Conservation (phyloP, 2,113 vertebrate species). For the Leucopsar rothschildi region DNA sequence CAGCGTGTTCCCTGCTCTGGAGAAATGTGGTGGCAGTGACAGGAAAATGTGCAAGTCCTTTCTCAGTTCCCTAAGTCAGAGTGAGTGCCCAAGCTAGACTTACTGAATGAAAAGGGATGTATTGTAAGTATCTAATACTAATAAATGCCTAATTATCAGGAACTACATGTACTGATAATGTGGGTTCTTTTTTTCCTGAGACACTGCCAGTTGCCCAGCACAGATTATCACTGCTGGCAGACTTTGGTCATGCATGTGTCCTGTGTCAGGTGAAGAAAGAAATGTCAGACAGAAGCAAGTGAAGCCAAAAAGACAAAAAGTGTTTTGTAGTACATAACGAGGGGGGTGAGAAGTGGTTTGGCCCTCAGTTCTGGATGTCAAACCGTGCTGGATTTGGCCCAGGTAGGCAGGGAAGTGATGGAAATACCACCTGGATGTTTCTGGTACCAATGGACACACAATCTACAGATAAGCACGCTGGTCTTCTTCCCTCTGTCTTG, state of each 20-base stretch:
- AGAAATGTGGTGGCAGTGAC: neutral
- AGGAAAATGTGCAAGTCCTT: neutral
- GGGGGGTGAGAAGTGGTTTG: rapidly evolving
- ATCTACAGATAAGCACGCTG: rapidly evolving
- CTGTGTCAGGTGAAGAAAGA: neutral
- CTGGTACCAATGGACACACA: rapidly evolving
- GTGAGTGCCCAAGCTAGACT: neutral
- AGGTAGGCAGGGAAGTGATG: neutral
- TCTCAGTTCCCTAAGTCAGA: neutral
- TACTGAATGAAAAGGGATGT: neutral
- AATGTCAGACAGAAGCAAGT: neutral
- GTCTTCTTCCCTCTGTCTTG: neutral
- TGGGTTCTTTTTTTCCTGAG: neutral
- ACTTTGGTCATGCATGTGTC: rapidly evolving
- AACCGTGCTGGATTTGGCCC: neutral
- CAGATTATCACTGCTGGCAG: neutral
- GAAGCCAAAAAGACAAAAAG: neutral
- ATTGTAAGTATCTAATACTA: neutral
- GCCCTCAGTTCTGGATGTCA: rapidly evolving
- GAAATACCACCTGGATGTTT: neutral
- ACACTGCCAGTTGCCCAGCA: neutral
- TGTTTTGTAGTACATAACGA: neutral
- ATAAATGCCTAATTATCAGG: neutral
- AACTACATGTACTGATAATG: neutral
- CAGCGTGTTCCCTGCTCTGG: rapidly evolving